These are phyloP conservation scores for Callopanchax toddi DNA, from an alignment of 2,113 vertebrate genomes.

Conservation along the genomic window DNA sequence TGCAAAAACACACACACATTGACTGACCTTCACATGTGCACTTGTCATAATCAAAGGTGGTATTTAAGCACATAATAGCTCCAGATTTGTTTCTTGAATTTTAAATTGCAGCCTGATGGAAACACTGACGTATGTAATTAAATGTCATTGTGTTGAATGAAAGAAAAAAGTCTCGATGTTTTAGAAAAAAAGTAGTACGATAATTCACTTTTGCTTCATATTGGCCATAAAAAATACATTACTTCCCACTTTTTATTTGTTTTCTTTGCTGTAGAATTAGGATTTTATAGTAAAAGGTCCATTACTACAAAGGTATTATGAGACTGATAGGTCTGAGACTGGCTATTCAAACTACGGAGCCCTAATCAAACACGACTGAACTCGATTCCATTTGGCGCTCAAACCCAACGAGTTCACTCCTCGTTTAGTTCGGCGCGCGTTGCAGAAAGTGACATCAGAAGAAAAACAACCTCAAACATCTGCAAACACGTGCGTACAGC, in stretches of 20 bases:
- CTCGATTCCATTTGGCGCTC: slow-evolving; percentile 16
- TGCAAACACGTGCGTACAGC: not conserved
- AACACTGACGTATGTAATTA: slow-evolving; percentile 9
- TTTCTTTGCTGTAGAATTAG: no score
- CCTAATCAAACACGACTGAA: slow-evolving; percentile 9
- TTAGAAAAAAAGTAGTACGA: no score
- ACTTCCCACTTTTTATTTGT: not conserved
- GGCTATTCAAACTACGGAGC: not conserved
- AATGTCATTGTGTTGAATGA: slow-evolving; percentile 5
- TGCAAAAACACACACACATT: slow-evolving; percentile 58
- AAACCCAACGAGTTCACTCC: slow-evolving; percentile 5
- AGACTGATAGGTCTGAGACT: not conserved
- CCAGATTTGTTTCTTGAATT: not conserved
- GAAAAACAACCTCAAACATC: slow-evolving; percentile 27
- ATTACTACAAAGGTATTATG: no score
- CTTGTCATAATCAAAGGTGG: slow-evolving; percentile 8
- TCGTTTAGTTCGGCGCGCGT: slow-evolving; percentile 15
- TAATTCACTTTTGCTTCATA: no score
- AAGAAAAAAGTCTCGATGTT: not conserved
- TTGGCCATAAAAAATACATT: not conserved
- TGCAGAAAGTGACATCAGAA: slow-evolving; percentile 35
- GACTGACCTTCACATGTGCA: slow-evolving; percentile 15
- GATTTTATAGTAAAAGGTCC: no score
- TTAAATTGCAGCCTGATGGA: not conserved
- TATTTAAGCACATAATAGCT: slow-evolving; percentile 15